Percentiles rank a stretch among this genome's conserved stretches.
Conservation (phyloP, 1,140 invertebrate genomes). For the Alviniconcha marisindica region DNA sequence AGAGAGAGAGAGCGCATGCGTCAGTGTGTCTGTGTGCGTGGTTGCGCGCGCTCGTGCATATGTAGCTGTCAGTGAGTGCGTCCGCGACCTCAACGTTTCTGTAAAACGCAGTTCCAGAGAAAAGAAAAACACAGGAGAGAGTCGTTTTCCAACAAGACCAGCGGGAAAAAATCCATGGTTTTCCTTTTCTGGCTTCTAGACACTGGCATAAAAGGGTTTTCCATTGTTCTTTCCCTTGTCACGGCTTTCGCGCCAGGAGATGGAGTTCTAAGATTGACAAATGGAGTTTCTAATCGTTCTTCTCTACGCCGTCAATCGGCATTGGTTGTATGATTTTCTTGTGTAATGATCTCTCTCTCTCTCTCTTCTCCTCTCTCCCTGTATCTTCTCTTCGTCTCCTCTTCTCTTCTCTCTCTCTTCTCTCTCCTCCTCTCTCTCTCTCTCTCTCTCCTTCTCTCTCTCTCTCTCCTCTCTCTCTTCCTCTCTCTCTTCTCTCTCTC, state of each 20-base stretch:
- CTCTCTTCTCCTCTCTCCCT: neutral
- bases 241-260: slow-evolving; percentile 25
- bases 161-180: no score
- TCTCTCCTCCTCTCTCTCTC: neutral
- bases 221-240: slow-evolving; percentile 28
- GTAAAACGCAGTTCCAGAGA: no score
- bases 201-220: neutral
- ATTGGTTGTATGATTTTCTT: slow-evolving; percentile 25
- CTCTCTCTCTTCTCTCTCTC: neutral
- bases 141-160: no score
- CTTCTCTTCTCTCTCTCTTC: neutral
- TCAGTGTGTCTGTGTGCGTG: no score
- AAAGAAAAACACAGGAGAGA: no score
- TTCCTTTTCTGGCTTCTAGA: no score
- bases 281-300: slow-evolving; percentile 19
- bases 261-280: slow-evolving; percentile 34
- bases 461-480: neutral
- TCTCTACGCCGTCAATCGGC: slow-evolving; percentile 16
- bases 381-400: neutral
- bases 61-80: no score
- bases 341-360: slow-evolving; percentile 23
- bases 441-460: neutral
- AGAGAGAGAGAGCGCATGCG: no score
- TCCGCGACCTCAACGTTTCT: no score
- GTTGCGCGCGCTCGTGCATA: no score